Conservation (phyloP, 2,113 vertebrate species). For the Lophius piscatorius region DNA sequence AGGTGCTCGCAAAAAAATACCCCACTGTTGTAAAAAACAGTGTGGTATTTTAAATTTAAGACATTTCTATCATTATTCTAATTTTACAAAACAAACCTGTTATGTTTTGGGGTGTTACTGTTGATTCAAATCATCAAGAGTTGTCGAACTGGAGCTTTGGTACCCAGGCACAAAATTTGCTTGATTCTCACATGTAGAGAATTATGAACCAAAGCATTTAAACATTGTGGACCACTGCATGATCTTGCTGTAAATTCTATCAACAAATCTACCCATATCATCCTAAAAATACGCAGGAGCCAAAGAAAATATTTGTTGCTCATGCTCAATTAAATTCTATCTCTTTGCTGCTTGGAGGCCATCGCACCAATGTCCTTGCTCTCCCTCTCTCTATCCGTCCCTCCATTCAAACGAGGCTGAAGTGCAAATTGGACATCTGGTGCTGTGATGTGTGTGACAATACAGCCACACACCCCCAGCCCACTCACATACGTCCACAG, state of each 20-base stretch:
- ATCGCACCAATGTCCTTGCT: constrained; percentile 58
- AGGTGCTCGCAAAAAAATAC: too few relatives aligned
- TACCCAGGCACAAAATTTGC: too few relatives aligned
- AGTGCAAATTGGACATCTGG: constrained; percentile 87
- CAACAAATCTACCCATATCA: constrained; percentile 15
- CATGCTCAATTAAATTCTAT: constrained; percentile 38
- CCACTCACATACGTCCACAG: constrained; percentile 38
- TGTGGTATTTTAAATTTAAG: too few relatives aligned
- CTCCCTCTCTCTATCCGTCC: constrained; percentile 63
- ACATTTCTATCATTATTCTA: too few relatives aligned
- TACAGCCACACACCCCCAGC: constrained; percentile 47
- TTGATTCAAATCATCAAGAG: too few relatives aligned
- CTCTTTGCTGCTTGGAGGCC: constrained; percentile 59
- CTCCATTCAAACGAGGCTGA: constrained; percentile 80
- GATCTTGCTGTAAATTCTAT: background rate
- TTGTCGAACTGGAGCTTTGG: too few relatives aligned
- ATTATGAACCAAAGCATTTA: too few relatives aligned
- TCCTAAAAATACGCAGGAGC: background rate
- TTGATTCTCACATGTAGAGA: too few relatives aligned
- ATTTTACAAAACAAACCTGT: too few relatives aligned
- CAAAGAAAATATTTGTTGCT: constrained; percentile 25
- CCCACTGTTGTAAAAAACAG: too few relatives aligned
- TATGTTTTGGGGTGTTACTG: too few relatives aligned
- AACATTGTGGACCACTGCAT: background rate
- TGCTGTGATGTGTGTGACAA: constrained; percentile 78